phyloP scores from a whole-genome alignment of 2,113 vertebrate species.

The Cyprichromis sp. region DNA sequence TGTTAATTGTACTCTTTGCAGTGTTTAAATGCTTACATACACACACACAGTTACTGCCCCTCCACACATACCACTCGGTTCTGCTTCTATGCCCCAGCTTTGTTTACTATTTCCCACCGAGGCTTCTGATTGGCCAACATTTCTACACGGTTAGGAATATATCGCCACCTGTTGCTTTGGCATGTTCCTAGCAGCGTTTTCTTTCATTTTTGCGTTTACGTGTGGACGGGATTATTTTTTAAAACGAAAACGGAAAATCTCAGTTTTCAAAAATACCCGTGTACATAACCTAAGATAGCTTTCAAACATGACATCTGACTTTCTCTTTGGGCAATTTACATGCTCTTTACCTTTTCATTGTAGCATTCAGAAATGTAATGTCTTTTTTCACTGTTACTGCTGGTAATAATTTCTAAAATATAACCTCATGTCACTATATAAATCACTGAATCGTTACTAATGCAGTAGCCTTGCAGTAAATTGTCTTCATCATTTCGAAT shows the following conservation, averaged over 20 bases:
- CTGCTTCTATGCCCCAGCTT: too few species aligned
- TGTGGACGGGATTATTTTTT: too few species aligned
- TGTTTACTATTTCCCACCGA: too few species aligned
- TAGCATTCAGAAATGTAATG: neutral
- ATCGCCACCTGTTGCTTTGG: too few species aligned
- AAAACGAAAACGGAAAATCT: too few species aligned
- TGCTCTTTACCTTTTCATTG: neutral
- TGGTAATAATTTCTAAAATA: neutral
- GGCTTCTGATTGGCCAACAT: too few species aligned
- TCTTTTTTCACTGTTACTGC: neutral
- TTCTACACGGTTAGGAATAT: too few species aligned
- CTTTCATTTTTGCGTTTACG: accelerated
- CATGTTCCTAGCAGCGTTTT: too few species aligned
- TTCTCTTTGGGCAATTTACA: neutral
- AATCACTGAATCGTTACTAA: neutral
- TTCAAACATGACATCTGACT: neutral
- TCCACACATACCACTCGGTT: accelerated
- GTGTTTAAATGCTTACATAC: too few species aligned
- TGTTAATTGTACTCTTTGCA: too few species aligned
- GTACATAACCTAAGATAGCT: neutral
- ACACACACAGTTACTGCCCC: too few species aligned
- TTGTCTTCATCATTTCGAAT: neutral
- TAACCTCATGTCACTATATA: neutral
- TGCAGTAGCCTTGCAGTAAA: neutral
- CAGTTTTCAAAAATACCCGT: too few species aligned